These are phyloP conservation scores for Nomia melanderi DNA, from an alignment of 1,140 invertebrate species.

Conservation along the genomic window DNA sequence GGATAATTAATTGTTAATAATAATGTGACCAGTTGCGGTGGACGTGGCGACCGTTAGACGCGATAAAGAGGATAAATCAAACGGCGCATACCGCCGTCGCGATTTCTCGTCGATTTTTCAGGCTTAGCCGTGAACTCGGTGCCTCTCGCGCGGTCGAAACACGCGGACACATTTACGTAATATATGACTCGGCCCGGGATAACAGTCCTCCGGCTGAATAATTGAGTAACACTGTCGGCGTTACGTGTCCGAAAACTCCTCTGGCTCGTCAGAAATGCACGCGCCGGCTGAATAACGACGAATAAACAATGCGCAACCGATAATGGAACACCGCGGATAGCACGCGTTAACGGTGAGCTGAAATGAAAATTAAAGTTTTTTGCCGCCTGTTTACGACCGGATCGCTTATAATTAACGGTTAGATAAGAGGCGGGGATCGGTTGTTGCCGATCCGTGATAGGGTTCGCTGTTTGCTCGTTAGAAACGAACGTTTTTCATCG, in stretches of 20 bases:
- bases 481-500: too few species aligned
- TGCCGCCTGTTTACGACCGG: too few species aligned
- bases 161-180: slow-evolving; percentile 27
- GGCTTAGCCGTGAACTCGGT: slow-evolving; percentile 23
- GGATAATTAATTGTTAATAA: slow-evolving; percentile 40
- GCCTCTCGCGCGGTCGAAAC: neutral
- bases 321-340: too few species aligned
- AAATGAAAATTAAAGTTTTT: too few species aligned
- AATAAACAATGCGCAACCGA: too few species aligned
- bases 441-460: too few species aligned
- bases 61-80: slow-evolving; percentile 45
- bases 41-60: slow-evolving; percentile 35
- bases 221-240: slow-evolving; percentile 19
- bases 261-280: neutral
- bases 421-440: too few species aligned
- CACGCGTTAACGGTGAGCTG: too few species aligned
- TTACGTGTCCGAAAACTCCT: neutral
- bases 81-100: slow-evolving; percentile 20
- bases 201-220: slow-evolving; percentile 22
- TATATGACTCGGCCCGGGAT: slow-evolving; percentile 1
- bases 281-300: neutral
- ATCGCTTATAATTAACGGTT: too few species aligned
- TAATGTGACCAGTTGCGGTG: slow-evolving; percentile 20
- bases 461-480: too few species aligned
- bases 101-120: slow-evolving; percentile 35